Evolutionary conservation across 2,797 vertebrate species (phyloP).

Genomic region (Poecilia gillii): DNA sequence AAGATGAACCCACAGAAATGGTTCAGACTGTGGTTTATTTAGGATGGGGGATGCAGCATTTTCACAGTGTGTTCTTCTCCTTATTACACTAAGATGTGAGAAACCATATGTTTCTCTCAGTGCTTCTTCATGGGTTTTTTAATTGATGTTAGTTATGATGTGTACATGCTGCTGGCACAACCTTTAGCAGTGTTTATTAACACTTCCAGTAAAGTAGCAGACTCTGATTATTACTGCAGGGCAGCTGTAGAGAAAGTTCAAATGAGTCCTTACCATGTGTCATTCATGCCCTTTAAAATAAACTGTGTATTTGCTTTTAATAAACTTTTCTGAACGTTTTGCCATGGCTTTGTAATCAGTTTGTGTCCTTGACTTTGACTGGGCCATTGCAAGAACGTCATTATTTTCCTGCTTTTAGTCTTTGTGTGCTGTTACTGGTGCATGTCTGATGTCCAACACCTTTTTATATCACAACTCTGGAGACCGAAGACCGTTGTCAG

Average conservation of each 20-base stretch:
- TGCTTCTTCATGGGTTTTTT: conserved; percentile 21
- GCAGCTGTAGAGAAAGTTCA: conserved; percentile 2
- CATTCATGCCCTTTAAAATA: not conserved
- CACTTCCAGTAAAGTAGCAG: conserved; percentile 23
- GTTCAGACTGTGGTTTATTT: conserved; percentile 8
- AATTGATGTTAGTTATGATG: conserved; percentile 26
- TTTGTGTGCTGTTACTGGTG: not conserved
- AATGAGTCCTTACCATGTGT: not conserved
- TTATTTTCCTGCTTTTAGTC: not conserved
- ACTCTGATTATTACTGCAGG: conserved; percentile 10
- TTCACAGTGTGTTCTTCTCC: conserved; percentile 20
- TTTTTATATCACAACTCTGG: too few relatives aligned
- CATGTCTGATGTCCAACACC: not conserved
- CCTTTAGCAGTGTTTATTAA: conserved; percentile 33
- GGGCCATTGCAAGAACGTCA: not conserved
- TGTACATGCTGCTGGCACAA: conserved; percentile 22
- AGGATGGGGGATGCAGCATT: not conserved
- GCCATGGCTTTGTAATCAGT: not conserved
- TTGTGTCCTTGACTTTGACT: not conserved
- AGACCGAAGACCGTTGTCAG: not conserved
- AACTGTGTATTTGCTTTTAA: not conserved
- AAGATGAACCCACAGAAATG: conserved; percentile 25
- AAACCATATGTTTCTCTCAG: conserved; percentile 38
- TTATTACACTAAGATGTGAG: conserved; percentile 38
- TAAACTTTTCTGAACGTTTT: not conserved